phyloP scores from a whole-genome alignment of 2,113 vertebrate species.

The Hemicordylus capensis region DNA sequence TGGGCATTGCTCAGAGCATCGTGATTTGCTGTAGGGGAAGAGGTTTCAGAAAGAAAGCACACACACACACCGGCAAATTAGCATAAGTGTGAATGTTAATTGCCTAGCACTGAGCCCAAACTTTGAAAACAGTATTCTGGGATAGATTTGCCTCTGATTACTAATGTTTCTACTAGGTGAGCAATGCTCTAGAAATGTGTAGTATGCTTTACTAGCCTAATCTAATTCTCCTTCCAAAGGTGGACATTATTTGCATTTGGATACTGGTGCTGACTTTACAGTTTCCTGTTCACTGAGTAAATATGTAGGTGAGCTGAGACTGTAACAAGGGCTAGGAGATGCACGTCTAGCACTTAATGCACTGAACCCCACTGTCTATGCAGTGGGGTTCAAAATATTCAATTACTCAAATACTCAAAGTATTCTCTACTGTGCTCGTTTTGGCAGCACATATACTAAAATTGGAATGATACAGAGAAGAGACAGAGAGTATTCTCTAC shows the following conservation, averaged over 20 bases:
- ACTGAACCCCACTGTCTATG: neutral
- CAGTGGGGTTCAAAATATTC: neutral
- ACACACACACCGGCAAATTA: neutral
- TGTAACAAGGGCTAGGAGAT: neutral
- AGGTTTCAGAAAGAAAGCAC: neutral
- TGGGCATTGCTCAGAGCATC: too few relatives aligned
- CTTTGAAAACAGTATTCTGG: neutral
- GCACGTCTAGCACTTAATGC: neutral
- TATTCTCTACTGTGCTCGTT: too few relatives aligned
- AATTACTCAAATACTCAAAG: too few relatives aligned
- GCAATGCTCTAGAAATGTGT: neutral
- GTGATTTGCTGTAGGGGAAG: neutral
- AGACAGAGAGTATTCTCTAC: too few relatives aligned
- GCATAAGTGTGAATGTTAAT: neutral
- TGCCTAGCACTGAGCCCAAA: neutral
- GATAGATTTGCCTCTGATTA: neutral
- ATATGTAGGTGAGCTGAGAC: neutral
- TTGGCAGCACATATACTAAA: too few relatives aligned
- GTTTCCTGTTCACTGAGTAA: neutral
- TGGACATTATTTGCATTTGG: neutral
- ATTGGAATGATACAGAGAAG: too few relatives aligned
- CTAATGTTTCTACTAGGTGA: neutral
- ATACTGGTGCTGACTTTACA: neutral
- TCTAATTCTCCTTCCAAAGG: neutral
- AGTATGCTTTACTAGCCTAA: neutral